A percentile compares a stretch with the other conserved stretches of the same genome.
Evolutionary conservation across 2,113 vertebrate genomes (phyloP).

Genomic region (Bambusicola thoracicus): DNA sequence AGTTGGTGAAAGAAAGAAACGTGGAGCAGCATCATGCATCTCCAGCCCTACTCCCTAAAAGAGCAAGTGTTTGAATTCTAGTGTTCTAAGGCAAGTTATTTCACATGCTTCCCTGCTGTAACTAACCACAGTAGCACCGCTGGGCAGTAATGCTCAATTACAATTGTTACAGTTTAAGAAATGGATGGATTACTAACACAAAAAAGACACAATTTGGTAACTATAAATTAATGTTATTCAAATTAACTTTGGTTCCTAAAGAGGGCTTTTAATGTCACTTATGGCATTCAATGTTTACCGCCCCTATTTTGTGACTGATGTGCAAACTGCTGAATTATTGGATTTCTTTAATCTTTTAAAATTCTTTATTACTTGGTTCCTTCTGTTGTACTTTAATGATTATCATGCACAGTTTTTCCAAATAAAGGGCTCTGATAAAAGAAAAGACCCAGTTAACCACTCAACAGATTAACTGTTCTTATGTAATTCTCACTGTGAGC

Average conservation of each 20-base stretch:
- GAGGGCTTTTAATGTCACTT: constrained; percentile 60
- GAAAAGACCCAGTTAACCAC: background rate
- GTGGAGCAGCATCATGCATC: background rate
- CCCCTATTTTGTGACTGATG: constrained; percentile 28
- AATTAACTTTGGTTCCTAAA: constrained; percentile 63
- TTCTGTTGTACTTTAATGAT: constrained; percentile 34
- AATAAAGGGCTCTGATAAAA: constrained; percentile 10
- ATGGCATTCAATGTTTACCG: constrained; percentile 49
- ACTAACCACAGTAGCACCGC: constrained; percentile 12
- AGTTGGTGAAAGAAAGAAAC: background rate
- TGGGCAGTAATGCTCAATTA: constrained; percentile 70
- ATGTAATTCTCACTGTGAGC: background rate
- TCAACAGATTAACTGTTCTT: constrained; percentile 24
- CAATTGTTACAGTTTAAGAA: constrained; percentile 68
- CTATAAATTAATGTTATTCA: constrained; percentile 67
- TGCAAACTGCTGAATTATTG: constrained; percentile 52
- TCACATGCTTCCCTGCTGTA: background rate
- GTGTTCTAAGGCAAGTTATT: background rate
- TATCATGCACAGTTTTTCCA: background rate
- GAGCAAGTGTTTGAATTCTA: constrained; percentile 28
- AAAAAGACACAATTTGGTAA: constrained; percentile 65
- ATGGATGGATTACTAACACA: constrained; percentile 45
- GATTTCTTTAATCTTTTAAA: constrained; percentile 53
- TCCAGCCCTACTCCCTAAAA: background rate
- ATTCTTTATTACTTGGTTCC: background rate